Conservation (phyloP, 2,113 vertebrate species). For the Sander vitreus region DNA sequence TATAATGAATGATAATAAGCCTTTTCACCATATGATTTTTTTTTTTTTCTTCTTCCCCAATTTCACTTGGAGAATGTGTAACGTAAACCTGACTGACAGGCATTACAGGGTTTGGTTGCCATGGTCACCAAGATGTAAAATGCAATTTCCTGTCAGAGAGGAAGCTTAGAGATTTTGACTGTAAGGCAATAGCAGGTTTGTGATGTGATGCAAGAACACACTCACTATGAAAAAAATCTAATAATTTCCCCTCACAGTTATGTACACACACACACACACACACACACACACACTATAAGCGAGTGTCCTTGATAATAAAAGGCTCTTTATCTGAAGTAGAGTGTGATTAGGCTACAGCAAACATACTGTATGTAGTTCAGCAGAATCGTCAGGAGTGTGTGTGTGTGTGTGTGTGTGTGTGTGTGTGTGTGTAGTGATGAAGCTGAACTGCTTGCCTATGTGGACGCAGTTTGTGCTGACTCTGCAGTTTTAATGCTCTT, state of each 20-base stretch:
- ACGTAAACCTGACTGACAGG: constrained; percentile 50
- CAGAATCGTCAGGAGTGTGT: constrained; percentile 8
- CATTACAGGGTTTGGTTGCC: constrained; percentile 41
- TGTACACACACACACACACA: constrained; percentile 7
- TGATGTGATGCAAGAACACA: constrained; percentile 20
- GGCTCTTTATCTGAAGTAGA: constrained; percentile 46
- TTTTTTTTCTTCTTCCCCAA: background rate
- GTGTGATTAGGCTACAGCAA: constrained; percentile 33
- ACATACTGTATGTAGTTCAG: constrained; percentile 41
- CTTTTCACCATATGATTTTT: background rate
- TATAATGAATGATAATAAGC: background rate
- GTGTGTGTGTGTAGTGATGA: constrained; percentile 37
- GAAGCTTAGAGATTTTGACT: constrained; percentile 31
- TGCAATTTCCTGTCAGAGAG: constrained; percentile 55
- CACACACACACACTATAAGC: constrained; percentile 9
- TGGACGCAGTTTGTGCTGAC: constrained; percentile 57
- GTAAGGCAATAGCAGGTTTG: constrained; percentile 10
- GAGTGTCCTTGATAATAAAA: constrained; percentile 58
- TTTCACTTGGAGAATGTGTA: constrained; percentile 26
- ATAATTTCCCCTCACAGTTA: background rate
- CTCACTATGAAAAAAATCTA: background rate
- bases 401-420: background rate
- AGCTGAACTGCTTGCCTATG: constrained; percentile 57
- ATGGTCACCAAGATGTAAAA: constrained; percentile 61
- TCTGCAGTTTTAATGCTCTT: constrained; percentile 51